Evolutionary conservation across 2,797 vertebrate species (phyloP).

Genomic region (Loriculus beryllinus): DNA sequence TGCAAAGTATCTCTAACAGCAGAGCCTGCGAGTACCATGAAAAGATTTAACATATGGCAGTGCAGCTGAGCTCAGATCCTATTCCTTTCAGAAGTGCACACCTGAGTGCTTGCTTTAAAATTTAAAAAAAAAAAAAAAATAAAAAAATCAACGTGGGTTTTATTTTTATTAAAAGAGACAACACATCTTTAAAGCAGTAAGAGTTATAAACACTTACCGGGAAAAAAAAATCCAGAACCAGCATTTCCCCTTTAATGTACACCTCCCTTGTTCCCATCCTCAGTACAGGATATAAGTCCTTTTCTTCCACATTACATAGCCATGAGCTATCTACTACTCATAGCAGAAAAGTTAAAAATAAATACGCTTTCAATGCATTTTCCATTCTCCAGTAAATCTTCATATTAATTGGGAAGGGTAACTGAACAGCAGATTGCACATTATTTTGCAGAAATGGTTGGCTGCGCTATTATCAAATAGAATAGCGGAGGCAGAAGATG

Average conservation of each 20-base stretch:
- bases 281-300: not conserved
- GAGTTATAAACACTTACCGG: not conserved
- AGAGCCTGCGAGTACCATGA: not conserved
- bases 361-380: not conserved
- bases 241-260: not conserved
- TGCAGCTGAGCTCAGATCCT: too few relatives aligned
- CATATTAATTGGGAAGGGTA: not conserved
- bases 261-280: not conserved
- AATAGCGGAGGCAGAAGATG: not conserved
- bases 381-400: not conserved
- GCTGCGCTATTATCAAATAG: not conserved
- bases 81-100: not conserved
- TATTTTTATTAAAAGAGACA: not conserved
- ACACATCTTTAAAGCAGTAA: not conserved
- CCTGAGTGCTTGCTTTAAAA: not conserved
- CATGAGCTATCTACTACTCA: not conserved
- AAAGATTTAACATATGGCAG: rapidly evolving
- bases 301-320: not conserved
- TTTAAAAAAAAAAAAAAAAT: not conserved
- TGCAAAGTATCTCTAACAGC: not conserved
- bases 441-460: not conserved
- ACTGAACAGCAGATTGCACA: not conserved
- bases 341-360: not conserved
- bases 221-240: not conserved
- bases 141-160: not conserved